Percentiles rank a stretch among this genome's conserved stretches.
Conservation (phyloP, 2,113 vertebrate genomes). For the Aspiorhynchus laticeps region DNA sequence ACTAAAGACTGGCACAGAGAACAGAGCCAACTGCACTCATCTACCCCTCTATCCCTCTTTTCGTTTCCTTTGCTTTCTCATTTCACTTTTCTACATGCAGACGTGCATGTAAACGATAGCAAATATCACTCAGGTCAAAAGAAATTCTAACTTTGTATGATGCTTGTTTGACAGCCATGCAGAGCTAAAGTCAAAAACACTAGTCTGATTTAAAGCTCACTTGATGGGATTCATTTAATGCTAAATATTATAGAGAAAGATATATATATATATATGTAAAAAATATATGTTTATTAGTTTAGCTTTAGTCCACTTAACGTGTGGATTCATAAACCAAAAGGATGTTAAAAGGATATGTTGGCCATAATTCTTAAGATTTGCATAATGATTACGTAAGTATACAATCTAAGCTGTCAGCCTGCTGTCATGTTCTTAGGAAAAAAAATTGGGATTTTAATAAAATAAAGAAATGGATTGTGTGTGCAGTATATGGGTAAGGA, state of each 20-base stretch:
- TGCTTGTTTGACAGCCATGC: slow-evolving; percentile 67
- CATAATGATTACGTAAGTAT: slow-evolving; percentile 1
- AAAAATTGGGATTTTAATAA: not conserved
- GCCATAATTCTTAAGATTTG: slow-evolving; percentile 22
- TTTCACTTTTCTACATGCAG: slow-evolving; percentile 58
- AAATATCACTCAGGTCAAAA: slow-evolving; percentile 76
- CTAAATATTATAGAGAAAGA: slow-evolving; percentile 7
- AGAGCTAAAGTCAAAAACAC: slow-evolving; percentile 61
- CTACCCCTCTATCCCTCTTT: slow-evolving; percentile 31
- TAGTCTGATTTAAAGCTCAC: slow-evolving; percentile 27
- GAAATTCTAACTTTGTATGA: slow-evolving; percentile 66
- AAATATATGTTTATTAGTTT: slow-evolving; percentile 25
- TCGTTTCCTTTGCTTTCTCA: slow-evolving; percentile 1
- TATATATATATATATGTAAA: not conserved
- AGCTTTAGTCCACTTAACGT: slow-evolving; percentile 4
- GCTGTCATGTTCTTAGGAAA: slow-evolving; percentile 70
- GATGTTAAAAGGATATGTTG: slow-evolving; percentile 1
- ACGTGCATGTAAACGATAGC: slow-evolving; percentile 69
- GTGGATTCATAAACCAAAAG: slow-evolving; percentile 25
- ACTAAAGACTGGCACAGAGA: slow-evolving; percentile 51
- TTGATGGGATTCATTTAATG: not conserved
- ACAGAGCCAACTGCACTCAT: slow-evolving; percentile 44
- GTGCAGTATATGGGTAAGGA: not conserved
- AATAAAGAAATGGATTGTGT: not conserved
- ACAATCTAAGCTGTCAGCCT: slow-evolving; percentile 67